Evolutionary conservation across 2,888 invertebrate species (phyloP).

Genomic region (Venusia cambrica): DNA sequence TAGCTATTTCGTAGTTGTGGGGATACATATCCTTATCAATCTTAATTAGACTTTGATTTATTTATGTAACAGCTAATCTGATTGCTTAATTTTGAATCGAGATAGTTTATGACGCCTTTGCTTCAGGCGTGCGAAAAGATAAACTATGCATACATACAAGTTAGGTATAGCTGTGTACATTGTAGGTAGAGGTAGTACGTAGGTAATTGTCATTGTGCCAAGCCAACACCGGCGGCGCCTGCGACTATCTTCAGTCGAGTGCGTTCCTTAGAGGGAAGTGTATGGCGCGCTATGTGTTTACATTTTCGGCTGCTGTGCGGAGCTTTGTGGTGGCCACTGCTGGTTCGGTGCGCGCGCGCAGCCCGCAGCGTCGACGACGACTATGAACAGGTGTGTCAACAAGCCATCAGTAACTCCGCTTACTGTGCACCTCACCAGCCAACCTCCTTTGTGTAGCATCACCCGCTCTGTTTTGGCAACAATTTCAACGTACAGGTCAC

Average conservation of each 20-base stretch:
- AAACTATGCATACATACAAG: conserved; percentile 56
- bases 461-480: conserved; percentile 57
- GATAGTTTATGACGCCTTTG: conserved; percentile 44
- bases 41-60: background rate
- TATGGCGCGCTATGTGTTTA: conserved; percentile 78
- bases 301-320: conserved; percentile 76
- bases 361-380: conserved; percentile 69
- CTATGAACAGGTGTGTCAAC: conserved; percentile 73
- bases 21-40: no score
- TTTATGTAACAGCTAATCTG: conserved; percentile 1
- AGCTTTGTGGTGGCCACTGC: conserved; percentile 77
- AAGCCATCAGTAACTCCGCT: conserved; percentile 49
- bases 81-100: conserved; percentile 1
- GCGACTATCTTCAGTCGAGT: conserved; percentile 75
- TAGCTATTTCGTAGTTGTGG: no score
- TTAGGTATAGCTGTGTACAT: no score
- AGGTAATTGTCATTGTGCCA: conserved; percentile 74
- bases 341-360: conserved; percentile 69
- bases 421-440: conserved; percentile 55
- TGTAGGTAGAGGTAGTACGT: conserved; percentile 33
- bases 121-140: conserved; percentile 62
- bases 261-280: conserved; percentile 75
- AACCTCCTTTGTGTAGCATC: conserved; percentile 61
- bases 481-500: conserved; percentile 45
- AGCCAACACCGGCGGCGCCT: conserved; percentile 56